A percentile compares a stretch with the other conserved stretches of the same genome.
These are phyloP conservation scores for Anguilla marmorata DNA, from an alignment of 2,797 vertebrate species.

Conservation along the genomic window DNA sequence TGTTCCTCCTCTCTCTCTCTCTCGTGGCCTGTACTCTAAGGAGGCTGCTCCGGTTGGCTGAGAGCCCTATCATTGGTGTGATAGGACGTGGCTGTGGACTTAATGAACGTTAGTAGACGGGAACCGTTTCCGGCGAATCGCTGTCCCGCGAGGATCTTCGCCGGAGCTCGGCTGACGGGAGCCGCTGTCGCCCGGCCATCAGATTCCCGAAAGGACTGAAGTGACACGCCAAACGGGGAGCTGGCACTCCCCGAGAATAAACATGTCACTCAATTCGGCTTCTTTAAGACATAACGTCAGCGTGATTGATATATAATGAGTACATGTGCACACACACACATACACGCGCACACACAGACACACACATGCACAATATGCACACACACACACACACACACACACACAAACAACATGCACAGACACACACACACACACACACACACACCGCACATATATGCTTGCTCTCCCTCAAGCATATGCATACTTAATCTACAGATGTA, in stretches of 20 bases:
- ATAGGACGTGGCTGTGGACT: neutral
- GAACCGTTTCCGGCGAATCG: neutral
- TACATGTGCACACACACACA: neutral
- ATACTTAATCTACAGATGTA: neutral
- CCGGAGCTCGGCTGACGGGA: neutral
- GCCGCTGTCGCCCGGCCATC: neutral
- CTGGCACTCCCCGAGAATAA: neutral
- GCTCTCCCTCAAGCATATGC: neutral
- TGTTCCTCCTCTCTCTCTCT: neutral
- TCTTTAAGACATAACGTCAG: neutral
- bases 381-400: no score
- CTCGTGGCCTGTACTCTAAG: neutral
- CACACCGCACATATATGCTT: neutral
- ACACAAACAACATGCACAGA: neutral
- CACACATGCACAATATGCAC: neutral
- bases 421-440: neutral
- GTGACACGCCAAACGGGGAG: neutral
- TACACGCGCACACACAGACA: neutral
- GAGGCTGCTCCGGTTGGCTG: neutral
- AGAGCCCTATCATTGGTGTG: neutral
- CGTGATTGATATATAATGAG: neutral
- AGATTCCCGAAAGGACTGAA: neutral
- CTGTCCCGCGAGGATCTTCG: neutral
- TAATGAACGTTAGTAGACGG: neutral
- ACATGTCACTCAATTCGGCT: slow-evolving; percentile 23